A percentile compares a stretch with the other conserved stretches of the same genome.
These are phyloP conservation scores for Ptiloglossa arizonensis DNA, from an alignment of 1,140 invertebrate genomes.

Conservation along the genomic window DNA sequence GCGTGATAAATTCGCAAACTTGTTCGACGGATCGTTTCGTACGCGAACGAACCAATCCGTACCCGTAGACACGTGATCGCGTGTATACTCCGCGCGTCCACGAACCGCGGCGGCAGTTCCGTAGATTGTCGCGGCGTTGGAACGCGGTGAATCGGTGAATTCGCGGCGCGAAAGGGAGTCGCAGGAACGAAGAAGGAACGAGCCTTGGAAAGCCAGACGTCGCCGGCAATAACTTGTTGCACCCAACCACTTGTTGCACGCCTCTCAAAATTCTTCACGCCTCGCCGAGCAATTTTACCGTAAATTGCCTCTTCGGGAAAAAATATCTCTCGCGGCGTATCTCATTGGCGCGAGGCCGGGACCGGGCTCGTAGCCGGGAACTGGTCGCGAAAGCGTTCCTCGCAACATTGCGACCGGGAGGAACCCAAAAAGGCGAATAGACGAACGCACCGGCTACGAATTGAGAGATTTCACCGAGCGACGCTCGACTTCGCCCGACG, in stretches of 20 bases:
- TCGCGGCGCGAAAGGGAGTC: slow-evolving; percentile 41
- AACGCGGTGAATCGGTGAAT: slow-evolving; percentile 49
- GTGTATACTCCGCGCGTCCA: no score
- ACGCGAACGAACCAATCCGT: no score
- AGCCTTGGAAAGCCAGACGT: slow-evolving; percentile 67
- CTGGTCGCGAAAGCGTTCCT: slow-evolving; percentile 4
- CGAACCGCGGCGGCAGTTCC: neutral
- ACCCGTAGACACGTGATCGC: no score
- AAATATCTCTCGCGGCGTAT: slow-evolving; percentile 63
- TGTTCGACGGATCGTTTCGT: no score
- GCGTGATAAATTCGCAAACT: no score
- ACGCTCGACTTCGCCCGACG: no score
- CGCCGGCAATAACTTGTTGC: slow-evolving; percentile 76
- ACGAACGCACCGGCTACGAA: slow-evolving; percentile 53
- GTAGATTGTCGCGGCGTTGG: slow-evolving; percentile 46
- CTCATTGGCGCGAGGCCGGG: slow-evolving; percentile 63
- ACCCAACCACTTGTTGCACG: slow-evolving; percentile 77
- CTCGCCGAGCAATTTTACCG: slow-evolving; percentile 74
- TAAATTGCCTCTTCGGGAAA: slow-evolving; percentile 73
- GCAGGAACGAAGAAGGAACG: slow-evolving; percentile 38
- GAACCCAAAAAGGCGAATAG: slow-evolving; percentile 44
- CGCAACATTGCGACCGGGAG: slow-evolving; percentile 37
- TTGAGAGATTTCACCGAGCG: slow-evolving; percentile 58
- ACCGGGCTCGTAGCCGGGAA: slow-evolving; percentile 21
- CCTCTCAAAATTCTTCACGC: slow-evolving; percentile 78